Base-by-base conservation (phyloP, 1,140 invertebrate species). In the Anoplophora glabripennis region DNA sequence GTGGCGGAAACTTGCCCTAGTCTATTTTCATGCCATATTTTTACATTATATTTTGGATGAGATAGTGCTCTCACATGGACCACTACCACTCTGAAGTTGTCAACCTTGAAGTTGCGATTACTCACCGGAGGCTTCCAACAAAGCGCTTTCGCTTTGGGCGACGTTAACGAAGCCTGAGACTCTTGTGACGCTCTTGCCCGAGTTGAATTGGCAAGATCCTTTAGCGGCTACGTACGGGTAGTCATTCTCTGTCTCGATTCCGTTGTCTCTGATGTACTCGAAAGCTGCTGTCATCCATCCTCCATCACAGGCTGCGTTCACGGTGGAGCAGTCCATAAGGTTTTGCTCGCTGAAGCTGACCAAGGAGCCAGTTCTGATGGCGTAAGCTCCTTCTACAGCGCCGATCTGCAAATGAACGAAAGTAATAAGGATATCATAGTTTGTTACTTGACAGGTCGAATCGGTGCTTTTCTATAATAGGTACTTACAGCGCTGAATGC, bases 271-370 rank as follows among this genome's bases (percentile, higher is more conserved):
- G 67, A 99, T 86, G 76, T 99, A 99, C 65, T 87, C 78, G 80
- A 96, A 95, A 42, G 90, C 92, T 61, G 88, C 79, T 76, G 96
- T 92, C 92, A 97, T 96, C 14, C 96, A 78, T 53, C 96, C 96
- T 65, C 96, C 96, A 98, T 40, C 96, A 96, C 5, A 48, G 2
- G 37, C 34, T 33, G 41, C 45, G 28, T 52, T 41, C 1, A 18
- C 18, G 3, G 35, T 18, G 3, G 57, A 37, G 73, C 97, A 99
- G 80, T 99, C 97, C 17, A 99, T 83, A 38, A 99, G 79, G 76
- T 99, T 97, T 79, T 99, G 96, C 79, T 99, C 96, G 64, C 93
- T 96, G 0, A 99, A 83, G 4, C 92, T 93, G 5, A 95, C 82
- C n/a, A 99, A 80, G 59, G 84, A 82, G 40, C 90, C 90, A 28